A percentile compares a stretch with the other conserved stretches of the same genome.
phyloP scores from a whole-genome alignment of 30 jellyfish, hydroid and myxozoan species.

The Morbakka virulenta region DNA sequence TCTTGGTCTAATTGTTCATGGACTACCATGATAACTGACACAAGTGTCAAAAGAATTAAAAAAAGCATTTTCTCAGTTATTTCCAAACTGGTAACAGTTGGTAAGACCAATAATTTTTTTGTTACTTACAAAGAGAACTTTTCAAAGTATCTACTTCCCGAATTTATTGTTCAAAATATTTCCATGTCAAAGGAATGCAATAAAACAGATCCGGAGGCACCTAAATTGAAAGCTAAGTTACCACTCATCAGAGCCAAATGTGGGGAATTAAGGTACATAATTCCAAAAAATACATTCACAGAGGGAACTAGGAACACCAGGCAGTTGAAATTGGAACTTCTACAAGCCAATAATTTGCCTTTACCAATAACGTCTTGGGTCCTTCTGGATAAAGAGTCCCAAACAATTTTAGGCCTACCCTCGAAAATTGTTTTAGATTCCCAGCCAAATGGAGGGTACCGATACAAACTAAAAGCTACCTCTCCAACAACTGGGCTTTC shows the following conservation, averaged over 20 bases:
- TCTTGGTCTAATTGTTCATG: conserved; percentile 43
- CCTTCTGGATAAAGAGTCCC: conserved; percentile 35
- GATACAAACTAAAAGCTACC: conserved; percentile 70
- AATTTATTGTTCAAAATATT: conserved; percentile 1
- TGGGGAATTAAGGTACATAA: conserved; percentile 35
- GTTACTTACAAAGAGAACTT: not conserved
- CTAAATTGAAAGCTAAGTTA: conserved; percentile 12
- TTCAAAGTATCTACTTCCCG: conserved; percentile 26
- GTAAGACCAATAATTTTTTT: no score
- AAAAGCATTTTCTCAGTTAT: no score
- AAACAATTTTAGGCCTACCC: conserved; percentile 47
- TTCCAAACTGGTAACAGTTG: no score
- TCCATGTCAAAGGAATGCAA: conserved; percentile 47
- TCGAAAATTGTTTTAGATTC: conserved; percentile 12
- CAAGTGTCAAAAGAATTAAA: conserved; percentile 25
- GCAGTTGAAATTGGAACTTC: conserved; percentile 44
- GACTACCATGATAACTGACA: conserved; percentile 1
- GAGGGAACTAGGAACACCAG: conserved; percentile 79
- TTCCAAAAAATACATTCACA: conserved; percentile 55
- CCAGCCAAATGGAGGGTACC: conserved; percentile 26
- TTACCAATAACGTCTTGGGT: conserved; percentile 76
- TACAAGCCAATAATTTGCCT: conserved; percentile 10
- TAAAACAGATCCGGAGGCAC: conserved; percentile 70
- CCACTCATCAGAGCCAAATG: conserved; percentile 44
- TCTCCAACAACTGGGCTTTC: conserved; percentile 57